Evolutionary conservation across 2,888 invertebrate species (phyloP), one percentile per base, ranked within the genome.

Genomic region (Trachelus tabidus): DNA sequence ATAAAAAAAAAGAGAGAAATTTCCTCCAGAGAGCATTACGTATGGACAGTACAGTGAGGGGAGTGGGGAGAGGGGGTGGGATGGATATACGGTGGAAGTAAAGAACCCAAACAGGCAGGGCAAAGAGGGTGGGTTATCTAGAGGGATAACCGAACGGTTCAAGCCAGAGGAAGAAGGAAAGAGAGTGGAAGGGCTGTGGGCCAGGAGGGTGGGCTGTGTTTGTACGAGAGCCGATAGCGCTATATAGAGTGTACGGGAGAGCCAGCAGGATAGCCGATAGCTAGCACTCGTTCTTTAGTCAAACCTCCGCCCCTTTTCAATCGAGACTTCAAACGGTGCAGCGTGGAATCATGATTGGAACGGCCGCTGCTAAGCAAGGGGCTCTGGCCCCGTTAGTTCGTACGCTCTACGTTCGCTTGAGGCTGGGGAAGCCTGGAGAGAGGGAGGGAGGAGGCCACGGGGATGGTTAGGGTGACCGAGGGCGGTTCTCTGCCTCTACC

Each of bases 261-360:
- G 31, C 71, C 30, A 73, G 73, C 79, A 81, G 84, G 87, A 89
- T 86, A 87, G 87, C 87, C 87, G 88, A 89, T 90, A 89, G 87
- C 87, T 86, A 88, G 81, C 87, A 88, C 89, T 91, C 90, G 91
- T 91, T 91, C 91, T 91, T 91, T 90, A 91, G 90, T 91, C 89
- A 91, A 91, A 89, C 90, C 90, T 89, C 91, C 90, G 88, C 91
- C 90, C 90, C 89, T 89, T 91, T 90, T 90, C 91, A 91, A 91
- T 91, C 90, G 90, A 91, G 90, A 91, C 91, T 91, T 91, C 91
- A 91, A 91, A 91, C 91, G 91, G 86, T 89, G 89, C 88, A 90
- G 89, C 90, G 87, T 89, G 88, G 91, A 91, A 91, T 91, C 91
- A 91, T 91, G 91, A 91, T 91, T 91, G 91, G 90, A 91, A 91